Conservation (phyloP, 2,797 vertebrate species). For the Chanos chanos region DNA sequence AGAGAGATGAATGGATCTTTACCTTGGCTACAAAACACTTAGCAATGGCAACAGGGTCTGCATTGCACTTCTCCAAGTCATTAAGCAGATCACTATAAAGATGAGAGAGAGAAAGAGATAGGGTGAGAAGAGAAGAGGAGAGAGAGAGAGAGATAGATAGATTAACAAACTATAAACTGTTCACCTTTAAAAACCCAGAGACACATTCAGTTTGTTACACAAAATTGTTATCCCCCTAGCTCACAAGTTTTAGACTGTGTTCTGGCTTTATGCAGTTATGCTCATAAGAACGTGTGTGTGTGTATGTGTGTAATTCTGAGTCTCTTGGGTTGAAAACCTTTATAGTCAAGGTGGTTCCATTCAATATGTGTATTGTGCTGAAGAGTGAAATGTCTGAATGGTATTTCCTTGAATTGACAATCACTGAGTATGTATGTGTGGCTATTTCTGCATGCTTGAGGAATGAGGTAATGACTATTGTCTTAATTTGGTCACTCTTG, state of each 20-base stretch:
- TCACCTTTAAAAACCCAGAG: too few species aligned
- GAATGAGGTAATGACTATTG: neutral
- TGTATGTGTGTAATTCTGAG: neutral
- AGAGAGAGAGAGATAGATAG: too few species aligned
- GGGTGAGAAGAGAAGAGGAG: too few species aligned
- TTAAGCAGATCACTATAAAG: conserved; percentile 85
- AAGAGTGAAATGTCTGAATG: neutral
- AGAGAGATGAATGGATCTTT: conserved; percentile 48
- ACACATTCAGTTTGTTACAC: too few species aligned
- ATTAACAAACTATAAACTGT: too few species aligned
- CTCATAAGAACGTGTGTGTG: neutral
- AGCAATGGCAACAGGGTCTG: conserved; percentile 93
- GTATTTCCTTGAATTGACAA: conserved; percentile 12
- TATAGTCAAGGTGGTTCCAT: neutral
- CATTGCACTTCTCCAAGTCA: conserved; percentile 93
- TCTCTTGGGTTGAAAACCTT: too few species aligned
- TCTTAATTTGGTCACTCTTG: too few species aligned
- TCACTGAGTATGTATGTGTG: neutral
- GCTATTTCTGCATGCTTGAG: neutral
- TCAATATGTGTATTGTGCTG: neutral
- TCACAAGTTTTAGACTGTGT: too few species aligned
- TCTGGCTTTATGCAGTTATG: too few species aligned
- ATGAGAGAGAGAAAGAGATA: neutral
- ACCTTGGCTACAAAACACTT: conserved; percentile 99
- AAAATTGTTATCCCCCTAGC: too few species aligned